These are phyloP conservation scores for Planiliza haematocheilus DNA, from an alignment of 2,113 vertebrate genomes.

Conservation along the genomic window DNA sequence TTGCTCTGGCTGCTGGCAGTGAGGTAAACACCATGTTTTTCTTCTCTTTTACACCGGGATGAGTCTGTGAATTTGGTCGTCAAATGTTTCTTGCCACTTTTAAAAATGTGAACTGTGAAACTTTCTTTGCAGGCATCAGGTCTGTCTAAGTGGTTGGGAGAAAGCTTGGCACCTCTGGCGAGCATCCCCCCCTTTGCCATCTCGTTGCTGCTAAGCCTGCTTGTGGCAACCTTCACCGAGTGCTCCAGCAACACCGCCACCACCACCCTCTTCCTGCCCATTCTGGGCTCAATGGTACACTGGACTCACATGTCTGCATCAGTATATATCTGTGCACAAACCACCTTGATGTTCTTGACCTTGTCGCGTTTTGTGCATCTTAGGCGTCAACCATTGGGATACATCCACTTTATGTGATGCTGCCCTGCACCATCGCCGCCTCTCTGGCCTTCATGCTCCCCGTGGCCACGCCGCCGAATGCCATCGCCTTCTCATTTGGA, in stretches of 20 bases:
- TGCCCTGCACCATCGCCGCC: constrained; percentile 89
- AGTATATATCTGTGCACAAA: not conserved
- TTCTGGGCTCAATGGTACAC: constrained; percentile 93
- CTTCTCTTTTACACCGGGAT: not conserved
- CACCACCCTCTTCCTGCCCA: constrained; percentile 93
- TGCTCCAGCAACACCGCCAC: constrained; percentile 95
- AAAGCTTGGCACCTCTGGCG: constrained; percentile 85
- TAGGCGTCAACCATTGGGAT: constrained; percentile 88
- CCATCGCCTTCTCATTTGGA: constrained; percentile 94
- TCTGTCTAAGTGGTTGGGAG: constrained; percentile 88
- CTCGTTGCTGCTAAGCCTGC: constrained; percentile 82
- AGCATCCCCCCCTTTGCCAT: constrained; percentile 83
- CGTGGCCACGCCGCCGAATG: constrained; percentile 93
- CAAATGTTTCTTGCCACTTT: too few species aligned
- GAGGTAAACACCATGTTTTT: constrained; percentile 82
- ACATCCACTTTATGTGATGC: constrained; percentile 93
- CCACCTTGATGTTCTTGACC: not conserved
- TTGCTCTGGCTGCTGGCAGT: constrained; percentile 91
- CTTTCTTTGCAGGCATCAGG: constrained; percentile 82
- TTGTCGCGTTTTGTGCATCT: constrained; percentile 22
- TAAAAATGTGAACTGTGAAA: too few species aligned
- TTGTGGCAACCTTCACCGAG: constrained; percentile 90
- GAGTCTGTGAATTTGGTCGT: too few species aligned
- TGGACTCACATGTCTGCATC: not conserved
- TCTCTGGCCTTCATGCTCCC: constrained; percentile 96